A percentile compares a stretch with the other conserved stretches of the same genome.
These are phyloP conservation scores for Cercopithecus mona DNA, from an alignment of 2,113 vertebrate genomes.

Conservation along the genomic window DNA sequence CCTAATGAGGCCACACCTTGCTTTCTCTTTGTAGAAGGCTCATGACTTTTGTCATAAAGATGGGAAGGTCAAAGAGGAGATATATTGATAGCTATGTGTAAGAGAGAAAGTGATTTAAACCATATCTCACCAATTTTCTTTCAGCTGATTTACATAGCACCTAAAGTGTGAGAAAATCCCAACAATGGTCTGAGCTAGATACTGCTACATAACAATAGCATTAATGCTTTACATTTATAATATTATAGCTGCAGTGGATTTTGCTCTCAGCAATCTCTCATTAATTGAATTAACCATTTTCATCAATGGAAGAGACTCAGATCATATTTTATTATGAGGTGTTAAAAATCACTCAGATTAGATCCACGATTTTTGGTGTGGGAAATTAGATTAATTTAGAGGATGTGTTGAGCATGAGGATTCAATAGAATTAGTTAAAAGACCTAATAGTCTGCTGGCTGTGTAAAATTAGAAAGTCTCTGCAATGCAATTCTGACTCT, in stretches of 20 bases:
- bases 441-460: neutral
- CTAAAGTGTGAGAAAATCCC: neutral
- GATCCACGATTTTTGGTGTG: neutral
- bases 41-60: neutral
- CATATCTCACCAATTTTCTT: neutral
- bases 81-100: neutral
- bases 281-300: constrained; percentile 50
- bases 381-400: neutral
- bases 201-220: neutral
- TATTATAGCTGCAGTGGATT: neutral
- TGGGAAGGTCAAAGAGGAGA: neutral
- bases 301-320: neutral
- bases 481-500: neutral
- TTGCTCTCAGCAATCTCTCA: neutral
- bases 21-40: neutral
- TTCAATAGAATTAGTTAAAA: neutral
- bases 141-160: neutral
- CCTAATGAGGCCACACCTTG: neutral
- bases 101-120: neutral
- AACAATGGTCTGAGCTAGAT: neutral
- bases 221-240: neutral
- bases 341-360: constrained; percentile 13
- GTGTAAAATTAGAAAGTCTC: neutral
- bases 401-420: neutral
- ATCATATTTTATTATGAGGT: neutral